Evolutionary conservation across 2,797 vertebrate species (phyloP), one percentile per base, ranked within the genome.

Genomic region (Phoebastria nigripes): DNA sequence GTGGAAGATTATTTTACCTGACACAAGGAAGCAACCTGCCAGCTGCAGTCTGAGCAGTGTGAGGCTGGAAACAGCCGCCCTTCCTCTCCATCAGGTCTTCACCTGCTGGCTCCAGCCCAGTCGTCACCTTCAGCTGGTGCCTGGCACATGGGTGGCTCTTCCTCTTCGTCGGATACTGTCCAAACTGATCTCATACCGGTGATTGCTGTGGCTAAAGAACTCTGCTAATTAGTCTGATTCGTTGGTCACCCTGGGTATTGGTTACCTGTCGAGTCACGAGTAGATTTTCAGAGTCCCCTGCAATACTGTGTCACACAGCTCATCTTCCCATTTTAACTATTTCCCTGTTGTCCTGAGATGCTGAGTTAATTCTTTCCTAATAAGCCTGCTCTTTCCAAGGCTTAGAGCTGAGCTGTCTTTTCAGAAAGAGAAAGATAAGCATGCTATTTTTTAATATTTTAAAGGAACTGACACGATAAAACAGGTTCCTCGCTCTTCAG

Each of bases 251-350:
- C 66, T 12, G 16, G 26, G 12, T 37, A 8, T 22, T 9, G 58
- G 15, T 18, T 33, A 15, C 0, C 2, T 31, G 44, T n/a, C 1
- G 5, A 25, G 33, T 39, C 49, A 15, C 0, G 1, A 16, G 49
- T 1, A 19, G 37, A 5, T 29, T 21, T 55, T n/a, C 4, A 5
- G 54, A 59, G 35, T 28, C 3, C 55, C 44, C 28, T 4, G 21
- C 10, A 3, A 25, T 13, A 12, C 20, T 3, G 6, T 6, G 47
- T 37, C 33, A 6, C 8, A 2, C 2, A 3, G 37, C 29, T 31
- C 15, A 8, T 22, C 24, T 17, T 29, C 16, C 47, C 20, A 1
- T 39, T n/a, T 37, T 22, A 46, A 9, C 28, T 9, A 1, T 12
- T 73, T 39, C 33, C 54, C 31, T 13, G 5, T 10, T 52, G 41